Percentiles rank a stretch among this genome's conserved stretches.
These are phyloP conservation scores for Harpagoxenus sublaevis DNA, from an alignment of 2,888 invertebrate species.

Conservation along the genomic window DNA sequence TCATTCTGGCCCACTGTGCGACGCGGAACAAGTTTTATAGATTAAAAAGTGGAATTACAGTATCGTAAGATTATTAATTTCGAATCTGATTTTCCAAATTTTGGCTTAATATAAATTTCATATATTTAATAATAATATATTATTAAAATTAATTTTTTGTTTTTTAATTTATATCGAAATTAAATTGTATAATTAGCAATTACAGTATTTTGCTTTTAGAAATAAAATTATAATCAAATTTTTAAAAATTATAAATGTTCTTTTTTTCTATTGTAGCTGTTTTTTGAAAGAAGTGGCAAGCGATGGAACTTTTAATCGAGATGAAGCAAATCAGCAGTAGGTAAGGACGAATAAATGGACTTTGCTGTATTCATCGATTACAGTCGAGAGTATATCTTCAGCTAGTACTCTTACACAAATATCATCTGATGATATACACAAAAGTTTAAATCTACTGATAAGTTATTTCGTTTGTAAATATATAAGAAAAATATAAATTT, in stretches of 20 bases:
- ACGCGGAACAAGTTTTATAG: not conserved
- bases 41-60: not conserved
- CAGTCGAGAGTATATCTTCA: not conserved
- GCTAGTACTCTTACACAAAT: not conserved
- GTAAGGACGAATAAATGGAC: not conserved
- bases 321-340: conserved; percentile 1
- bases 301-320: not conserved
- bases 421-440: conserved; percentile 15
- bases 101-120: not conserved
- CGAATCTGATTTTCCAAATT: not conserved
- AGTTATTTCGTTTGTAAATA: not conserved
- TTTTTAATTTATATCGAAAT: not conserved
- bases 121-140: not conserved
- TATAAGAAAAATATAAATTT: not conserved
- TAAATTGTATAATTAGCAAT: not conserved
- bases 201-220: not conserved
- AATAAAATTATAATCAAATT: not conserved
- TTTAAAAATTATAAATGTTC: not conserved
- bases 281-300: not conserved
- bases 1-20: too few species aligned
- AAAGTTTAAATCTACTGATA: not conserved
- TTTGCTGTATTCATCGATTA: not conserved
- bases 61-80: not conserved
- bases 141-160: too few species aligned
- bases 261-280: too few species aligned